Evolutionary conservation across 2,888 invertebrate species (phyloP).

Genomic region (Eutolmus rufibarbis): DNA sequence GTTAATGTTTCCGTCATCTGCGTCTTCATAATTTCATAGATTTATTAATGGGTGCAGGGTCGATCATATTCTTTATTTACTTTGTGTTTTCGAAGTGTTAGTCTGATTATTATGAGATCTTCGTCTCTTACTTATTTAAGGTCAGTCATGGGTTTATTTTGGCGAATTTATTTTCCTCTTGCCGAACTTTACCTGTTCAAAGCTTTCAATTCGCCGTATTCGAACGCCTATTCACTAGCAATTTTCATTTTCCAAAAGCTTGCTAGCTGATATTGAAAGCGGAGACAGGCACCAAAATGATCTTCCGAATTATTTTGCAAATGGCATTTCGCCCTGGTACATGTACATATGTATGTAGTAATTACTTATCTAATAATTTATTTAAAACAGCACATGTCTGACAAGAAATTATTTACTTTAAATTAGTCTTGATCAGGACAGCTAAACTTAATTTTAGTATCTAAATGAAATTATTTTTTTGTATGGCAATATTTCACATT

Average conservation of each 20-base stretch:
- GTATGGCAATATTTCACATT: too few relatives aligned
- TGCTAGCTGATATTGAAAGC: background rate
- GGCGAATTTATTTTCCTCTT: background rate
- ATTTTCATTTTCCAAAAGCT: background rate
- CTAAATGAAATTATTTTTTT: too few relatives aligned
- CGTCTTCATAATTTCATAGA: background rate
- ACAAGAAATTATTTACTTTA: background rate
- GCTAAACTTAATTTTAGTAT: too few relatives aligned
- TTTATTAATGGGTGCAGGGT: background rate
- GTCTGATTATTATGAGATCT: background rate
- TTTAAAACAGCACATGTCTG: background rate
- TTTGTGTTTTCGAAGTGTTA: background rate
- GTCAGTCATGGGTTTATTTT: background rate
- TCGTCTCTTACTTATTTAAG: background rate
- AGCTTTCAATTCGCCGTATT: background rate
- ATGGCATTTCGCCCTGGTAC: background rate
- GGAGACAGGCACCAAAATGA: background rate
- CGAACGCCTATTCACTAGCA: background rate
- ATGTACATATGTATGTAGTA: background rate
- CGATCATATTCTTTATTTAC: background rate
- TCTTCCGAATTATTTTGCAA: background rate
- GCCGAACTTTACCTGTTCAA: background rate
- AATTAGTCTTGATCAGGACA: too few relatives aligned
- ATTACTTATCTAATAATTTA: background rate
- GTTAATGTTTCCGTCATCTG: background rate